These are phyloP conservation scores for Stichodactyla helianthus DNA, from an alignment of 64 coral and sea anemone genomes.

Conservation along the genomic window DNA sequence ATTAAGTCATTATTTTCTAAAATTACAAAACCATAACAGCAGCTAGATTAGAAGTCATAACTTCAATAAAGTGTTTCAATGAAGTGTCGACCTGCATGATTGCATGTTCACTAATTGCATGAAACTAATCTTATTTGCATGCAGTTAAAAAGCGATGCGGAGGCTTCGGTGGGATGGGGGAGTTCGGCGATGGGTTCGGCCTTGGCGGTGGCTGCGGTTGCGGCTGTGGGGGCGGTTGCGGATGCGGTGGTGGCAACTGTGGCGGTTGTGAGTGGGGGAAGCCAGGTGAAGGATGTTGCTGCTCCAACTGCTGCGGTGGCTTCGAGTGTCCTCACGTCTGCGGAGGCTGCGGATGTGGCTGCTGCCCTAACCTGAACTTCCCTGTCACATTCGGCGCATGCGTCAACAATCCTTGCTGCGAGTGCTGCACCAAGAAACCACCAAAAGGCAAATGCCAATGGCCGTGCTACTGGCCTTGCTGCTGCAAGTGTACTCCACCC, in stretches of 20 bases:
- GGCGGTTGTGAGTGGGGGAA: slow-evolving; percentile 48
- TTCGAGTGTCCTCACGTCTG: slow-evolving; percentile 51
- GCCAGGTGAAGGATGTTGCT: slow-evolving; percentile 45
- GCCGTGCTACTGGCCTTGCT: slow-evolving; percentile 70
- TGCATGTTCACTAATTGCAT: slow-evolving; percentile 29
- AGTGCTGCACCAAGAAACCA: slow-evolving; percentile 62
- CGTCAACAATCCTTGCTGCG: slow-evolving; percentile 65
- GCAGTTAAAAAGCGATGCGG: slow-evolving; percentile 32
- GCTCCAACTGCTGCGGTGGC: slow-evolving; percentile 65
- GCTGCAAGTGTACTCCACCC: slow-evolving; percentile 60
- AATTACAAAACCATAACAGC: too few relatives aligned
- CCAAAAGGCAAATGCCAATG: slow-evolving; percentile 54
- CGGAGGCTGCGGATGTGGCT: slow-evolving; percentile 50
- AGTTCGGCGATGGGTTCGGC: neutral
- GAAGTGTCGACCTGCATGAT: neutral
- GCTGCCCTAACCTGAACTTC: slow-evolving; percentile 56
- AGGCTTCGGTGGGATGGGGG: neutral
- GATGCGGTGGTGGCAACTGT: neutral
- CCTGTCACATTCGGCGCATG: slow-evolving; percentile 60
- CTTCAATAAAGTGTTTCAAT: too few relatives aligned
- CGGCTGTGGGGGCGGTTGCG: neutral
- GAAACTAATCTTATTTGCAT: slow-evolving; percentile 27
- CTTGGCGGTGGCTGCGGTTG: slow-evolving; percentile 2
- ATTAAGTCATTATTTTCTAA: too few relatives aligned
- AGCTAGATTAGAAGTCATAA: too few relatives aligned